These are phyloP conservation scores for Gerris lacustris DNA, from an alignment of 2,888 invertebrate genomes.

Conservation along the genomic window DNA sequence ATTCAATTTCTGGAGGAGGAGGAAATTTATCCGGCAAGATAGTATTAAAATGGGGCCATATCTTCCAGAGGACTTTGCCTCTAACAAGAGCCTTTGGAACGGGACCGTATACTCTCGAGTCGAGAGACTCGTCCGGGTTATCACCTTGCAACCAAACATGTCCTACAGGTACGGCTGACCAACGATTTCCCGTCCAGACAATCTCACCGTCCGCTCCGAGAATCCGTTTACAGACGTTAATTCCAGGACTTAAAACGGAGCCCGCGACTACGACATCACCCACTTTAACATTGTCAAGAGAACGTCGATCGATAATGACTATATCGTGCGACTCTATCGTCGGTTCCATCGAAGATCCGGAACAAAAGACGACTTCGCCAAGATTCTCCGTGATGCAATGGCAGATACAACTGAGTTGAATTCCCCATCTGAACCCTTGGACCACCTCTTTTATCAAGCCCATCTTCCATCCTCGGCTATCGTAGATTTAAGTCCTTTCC, in stretches of 20 bases:
- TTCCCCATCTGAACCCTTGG: neutral
- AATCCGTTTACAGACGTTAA: slow-evolving; percentile 76
- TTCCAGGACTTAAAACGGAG: slow-evolving; percentile 65
- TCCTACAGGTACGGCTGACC: slow-evolving; percentile 58
- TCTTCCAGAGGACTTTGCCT: slow-evolving; percentile 65
- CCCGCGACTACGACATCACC: slow-evolving; percentile 79
- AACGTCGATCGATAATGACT: slow-evolving; percentile 64
- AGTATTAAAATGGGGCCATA: slow-evolving; percentile 49
- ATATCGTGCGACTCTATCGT: slow-evolving; percentile 71
- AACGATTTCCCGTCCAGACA: slow-evolving; percentile 22
- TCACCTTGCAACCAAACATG: slow-evolving; percentile 90
- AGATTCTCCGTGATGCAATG: slow-evolving; percentile 1
- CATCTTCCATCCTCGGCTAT: neutral
- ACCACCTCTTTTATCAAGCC: neutral
- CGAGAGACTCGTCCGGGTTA: slow-evolving; percentile 68
- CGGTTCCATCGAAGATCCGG: slow-evolving; percentile 89
- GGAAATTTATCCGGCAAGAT: neutral
- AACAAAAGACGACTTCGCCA: slow-evolving; percentile 41
- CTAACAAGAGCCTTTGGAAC: slow-evolving; percentile 73
- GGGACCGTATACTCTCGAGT: slow-evolving; percentile 77
- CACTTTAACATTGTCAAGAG: slow-evolving; percentile 49
- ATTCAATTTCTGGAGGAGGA: neutral
- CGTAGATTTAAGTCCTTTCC: too few relatives aligned
- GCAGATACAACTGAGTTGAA: neutral
- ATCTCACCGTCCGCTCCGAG: slow-evolving; percentile 63